Evolutionary conservation across 2,888 invertebrate species (phyloP), one percentile per base, ranked within the genome.

Genomic region (Ischnus inquisitorius): DNA sequence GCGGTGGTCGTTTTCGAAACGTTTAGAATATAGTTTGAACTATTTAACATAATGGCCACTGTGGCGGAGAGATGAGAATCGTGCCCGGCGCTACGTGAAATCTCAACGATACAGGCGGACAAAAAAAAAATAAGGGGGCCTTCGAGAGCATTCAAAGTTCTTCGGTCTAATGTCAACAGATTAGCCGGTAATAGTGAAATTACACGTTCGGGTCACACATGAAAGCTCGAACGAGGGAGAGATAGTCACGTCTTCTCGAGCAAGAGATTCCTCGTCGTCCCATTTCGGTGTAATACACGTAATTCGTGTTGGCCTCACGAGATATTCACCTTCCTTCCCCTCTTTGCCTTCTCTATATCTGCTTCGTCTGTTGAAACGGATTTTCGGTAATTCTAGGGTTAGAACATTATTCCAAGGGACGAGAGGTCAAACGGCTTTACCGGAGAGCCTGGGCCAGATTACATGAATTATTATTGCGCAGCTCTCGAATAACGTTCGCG

Each of bases 321-420:
- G 54, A 22, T 54, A 34, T 16, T 25, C 25, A 60, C 69, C 79
- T 51, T 16, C 48, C 43, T 48, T 28, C 22, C 41, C 10, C 54
- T 78, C 84, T 34, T 67, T 83, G 43, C 84, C 84, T 54, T 57
- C 41, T 67, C 78, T 64, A 64, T 75, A 64, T 71, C 46, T 69
- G 34, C 39, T 64, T 74, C 67, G 83, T 51, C 86, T 72, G 68
- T 75, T 79, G 85, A 87, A 88, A 89, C 87, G 85, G 88, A 88
- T 89, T 93, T 93, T 93, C 87, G 92, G 90, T 93, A 93, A 93
- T 93, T 87, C 89, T 92, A 93, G 93, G 93, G 92, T 93, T 93
- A 91, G 91, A 90, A 81, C 82, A 85, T 88, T 90, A 87, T 89
- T 87, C 87, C 87, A 69, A 78, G 84, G 87, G 90, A 90, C 88